Percentiles rank a stretch among this genome's conserved stretches.
Conservation (phyloP, 2,113 vertebrate species). For the Thamnophis sirtalis region DNA sequence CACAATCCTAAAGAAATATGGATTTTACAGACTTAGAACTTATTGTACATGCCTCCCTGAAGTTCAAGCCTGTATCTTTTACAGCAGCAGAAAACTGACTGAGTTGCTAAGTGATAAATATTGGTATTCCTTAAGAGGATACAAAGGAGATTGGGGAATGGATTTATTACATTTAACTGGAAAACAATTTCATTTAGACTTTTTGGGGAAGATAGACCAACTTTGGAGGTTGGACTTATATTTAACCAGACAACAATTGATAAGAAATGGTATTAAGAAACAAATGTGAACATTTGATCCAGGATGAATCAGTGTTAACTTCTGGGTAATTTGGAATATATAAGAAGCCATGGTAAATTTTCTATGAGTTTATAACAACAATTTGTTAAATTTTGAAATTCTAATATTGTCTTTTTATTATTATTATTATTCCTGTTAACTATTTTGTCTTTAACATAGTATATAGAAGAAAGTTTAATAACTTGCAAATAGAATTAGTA, state of each 20-base stretch:
- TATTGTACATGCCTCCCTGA: neutral
- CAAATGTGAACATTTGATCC: too few species aligned
- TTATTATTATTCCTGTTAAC: neutral
- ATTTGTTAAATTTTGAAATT: neutral
- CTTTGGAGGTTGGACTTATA: too few species aligned
- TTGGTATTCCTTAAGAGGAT: neutral
- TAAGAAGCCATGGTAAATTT: neutral
- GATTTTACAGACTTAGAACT: neutral
- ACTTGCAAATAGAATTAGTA: neutral
- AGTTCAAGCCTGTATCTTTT: neutral
- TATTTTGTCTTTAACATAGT: neutral
- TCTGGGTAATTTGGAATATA: neutral
- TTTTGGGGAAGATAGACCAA: too few species aligned
- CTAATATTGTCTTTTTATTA: neutral
- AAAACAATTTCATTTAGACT: too few species aligned
- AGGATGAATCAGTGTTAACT: too few species aligned
- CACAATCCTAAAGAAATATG: constrained; percentile 2
- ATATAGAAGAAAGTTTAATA: neutral
- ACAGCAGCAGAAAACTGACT: neutral
- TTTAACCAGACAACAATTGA: too few species aligned
- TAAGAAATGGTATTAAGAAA: too few species aligned
- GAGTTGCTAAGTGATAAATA: neutral
- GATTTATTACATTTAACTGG: too few species aligned
- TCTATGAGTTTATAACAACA: neutral
- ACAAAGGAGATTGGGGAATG: neutral